These are phyloP conservation scores for Lepilemur septentrionalis DNA, from an alignment of 2,797 vertebrate genomes.

Conservation along the genomic window DNA sequence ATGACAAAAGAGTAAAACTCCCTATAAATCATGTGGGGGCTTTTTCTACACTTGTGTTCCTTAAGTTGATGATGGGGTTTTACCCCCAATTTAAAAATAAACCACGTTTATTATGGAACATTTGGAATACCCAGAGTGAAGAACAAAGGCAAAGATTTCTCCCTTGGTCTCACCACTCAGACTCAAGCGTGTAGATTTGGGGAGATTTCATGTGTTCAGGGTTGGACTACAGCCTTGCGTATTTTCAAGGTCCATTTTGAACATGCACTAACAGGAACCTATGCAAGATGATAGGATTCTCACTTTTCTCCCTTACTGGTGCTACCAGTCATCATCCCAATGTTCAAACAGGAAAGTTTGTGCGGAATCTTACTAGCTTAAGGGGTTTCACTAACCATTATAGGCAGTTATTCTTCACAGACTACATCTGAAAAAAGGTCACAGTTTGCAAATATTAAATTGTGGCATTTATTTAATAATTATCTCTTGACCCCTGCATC, in stretches of 20 bases:
- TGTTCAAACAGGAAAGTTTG: background rate
- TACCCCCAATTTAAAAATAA: background rate
- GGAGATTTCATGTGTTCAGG: background rate
- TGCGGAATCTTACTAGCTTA: background rate
- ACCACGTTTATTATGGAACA: background rate
- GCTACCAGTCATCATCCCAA: background rate
- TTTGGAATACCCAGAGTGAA: background rate
- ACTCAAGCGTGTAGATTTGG: background rate
- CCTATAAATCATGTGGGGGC: too few relatives aligned
- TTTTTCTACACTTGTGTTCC: background rate
- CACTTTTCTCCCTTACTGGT: background rate
- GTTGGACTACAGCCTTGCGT: background rate
- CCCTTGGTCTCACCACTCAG: background rate
- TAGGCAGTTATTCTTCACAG: background rate
- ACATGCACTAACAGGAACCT: background rate
- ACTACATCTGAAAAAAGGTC: background rate
- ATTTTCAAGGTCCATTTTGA: background rate
- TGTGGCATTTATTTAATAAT: background rate
- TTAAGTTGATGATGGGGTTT: background rate
- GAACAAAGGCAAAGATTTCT: background rate
- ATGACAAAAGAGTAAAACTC: background rate
- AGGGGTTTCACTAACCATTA: background rate
- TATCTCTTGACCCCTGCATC: background rate
- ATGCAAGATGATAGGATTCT: background rate
- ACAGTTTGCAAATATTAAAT: background rate